phyloP scores from a whole-genome alignment of 53 echinoderm and acorn worm genomes.

The Echinarachnius parma region DNA sequence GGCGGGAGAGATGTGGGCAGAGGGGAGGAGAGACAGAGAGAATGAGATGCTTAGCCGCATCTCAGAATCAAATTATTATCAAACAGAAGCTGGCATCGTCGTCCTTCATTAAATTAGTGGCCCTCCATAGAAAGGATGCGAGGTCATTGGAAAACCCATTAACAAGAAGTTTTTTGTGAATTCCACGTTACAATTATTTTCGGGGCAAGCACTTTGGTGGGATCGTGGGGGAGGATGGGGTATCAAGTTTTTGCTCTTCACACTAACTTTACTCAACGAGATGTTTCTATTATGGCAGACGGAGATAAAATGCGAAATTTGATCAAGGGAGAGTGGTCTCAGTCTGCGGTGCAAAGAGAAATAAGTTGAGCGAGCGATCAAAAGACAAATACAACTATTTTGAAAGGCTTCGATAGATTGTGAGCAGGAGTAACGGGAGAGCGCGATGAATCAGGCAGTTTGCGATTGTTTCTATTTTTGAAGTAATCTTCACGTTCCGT shows the following conservation, averaged over 20 bases:
- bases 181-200: constrained; percentile 21
- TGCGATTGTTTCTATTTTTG: constrained; percentile 36
- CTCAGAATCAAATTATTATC: constrained; percentile 36
- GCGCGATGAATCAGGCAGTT: constrained; percentile 14
- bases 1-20: constrained; percentile 2
- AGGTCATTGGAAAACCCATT: constrained; percentile 42
- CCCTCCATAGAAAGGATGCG: constrained; percentile 24
- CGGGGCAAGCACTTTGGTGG: constrained; percentile 18
- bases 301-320: constrained; percentile 34
- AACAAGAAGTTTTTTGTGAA: constrained; percentile 36
- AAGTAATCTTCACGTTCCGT: constrained; percentile 24
- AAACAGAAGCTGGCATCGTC: constrained; percentile 21
- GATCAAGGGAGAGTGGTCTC: constrained; percentile 8
- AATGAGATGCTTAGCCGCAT: neutral
- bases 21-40: neutral
- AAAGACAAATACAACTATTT: constrained; percentile 45
- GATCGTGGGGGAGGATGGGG: constrained; percentile 1
- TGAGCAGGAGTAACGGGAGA: constrained; percentile 20
- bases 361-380: constrained; percentile 31
- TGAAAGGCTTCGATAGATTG: constrained; percentile 31
- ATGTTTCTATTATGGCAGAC: constrained; percentile 33
- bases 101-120: constrained; percentile 28
- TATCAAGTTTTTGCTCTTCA: constrained; percentile 30
- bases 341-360: constrained; percentile 18
- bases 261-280: constrained; percentile 17